phyloP scores from a whole-genome alignment of 2,888 invertebrate genomes.

The Alviniconcha strummeri region DNA sequence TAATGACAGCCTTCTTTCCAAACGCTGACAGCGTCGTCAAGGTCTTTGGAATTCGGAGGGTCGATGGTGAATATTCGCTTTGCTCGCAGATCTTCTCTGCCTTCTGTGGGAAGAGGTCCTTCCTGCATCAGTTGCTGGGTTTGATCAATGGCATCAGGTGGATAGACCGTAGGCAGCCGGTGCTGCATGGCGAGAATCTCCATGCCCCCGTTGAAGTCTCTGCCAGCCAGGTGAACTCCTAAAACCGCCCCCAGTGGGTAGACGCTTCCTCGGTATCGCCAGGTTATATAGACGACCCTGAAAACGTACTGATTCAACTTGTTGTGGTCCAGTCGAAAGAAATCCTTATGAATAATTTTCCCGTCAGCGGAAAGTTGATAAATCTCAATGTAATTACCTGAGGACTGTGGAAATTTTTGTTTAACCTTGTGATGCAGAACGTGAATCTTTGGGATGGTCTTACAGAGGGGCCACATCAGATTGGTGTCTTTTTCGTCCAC shows the following conservation, averaged over 20 bases:
- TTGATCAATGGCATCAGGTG: not conserved
- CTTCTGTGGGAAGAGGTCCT: not conserved
- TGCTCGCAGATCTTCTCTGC: constrained; percentile 41
- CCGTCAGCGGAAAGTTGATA: constrained; percentile 37
- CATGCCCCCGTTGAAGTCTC: constrained; percentile 23
- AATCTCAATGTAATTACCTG: constrained; percentile 6
- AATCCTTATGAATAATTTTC: constrained; percentile 35
- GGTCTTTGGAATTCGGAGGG: constrained; percentile 44
- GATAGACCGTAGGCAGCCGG: not conserved
- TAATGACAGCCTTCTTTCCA: constrained; percentile 35
- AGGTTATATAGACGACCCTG: constrained; percentile 48
- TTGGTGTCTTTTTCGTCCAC: constrained; percentile 44
- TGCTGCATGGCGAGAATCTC: constrained; percentile 30
- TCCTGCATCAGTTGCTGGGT: not conserved
- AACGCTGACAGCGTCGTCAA: constrained; percentile 54
- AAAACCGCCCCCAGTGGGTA: constrained; percentile 54
- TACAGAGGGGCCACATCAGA: constrained; percentile 52
- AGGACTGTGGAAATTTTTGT: not conserved
- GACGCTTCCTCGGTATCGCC: constrained; percentile 40
- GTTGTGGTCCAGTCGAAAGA: constrained; percentile 41
- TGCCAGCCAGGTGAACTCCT: constrained; percentile 42
- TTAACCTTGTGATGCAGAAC: constrained; percentile 15
- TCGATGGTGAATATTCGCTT: constrained; percentile 52
- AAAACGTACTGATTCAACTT: constrained; percentile 47
- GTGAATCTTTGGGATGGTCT: constrained; percentile 55